Conservation (phyloP, 2,797 vertebrate species). For the Lepus townsendii region DNA sequence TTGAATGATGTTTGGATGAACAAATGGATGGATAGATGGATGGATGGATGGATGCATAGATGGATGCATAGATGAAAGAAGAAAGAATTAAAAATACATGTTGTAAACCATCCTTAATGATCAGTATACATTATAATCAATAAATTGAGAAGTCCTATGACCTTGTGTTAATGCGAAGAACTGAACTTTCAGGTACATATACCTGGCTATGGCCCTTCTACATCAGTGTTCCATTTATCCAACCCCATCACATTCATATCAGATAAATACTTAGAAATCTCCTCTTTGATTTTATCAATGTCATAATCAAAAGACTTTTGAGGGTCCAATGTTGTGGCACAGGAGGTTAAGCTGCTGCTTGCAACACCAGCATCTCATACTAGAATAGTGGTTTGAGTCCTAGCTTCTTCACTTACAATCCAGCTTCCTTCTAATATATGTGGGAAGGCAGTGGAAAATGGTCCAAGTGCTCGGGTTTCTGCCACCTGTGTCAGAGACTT, state of each 20-base stretch:
- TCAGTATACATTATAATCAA: neutral
- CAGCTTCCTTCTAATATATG: no score
- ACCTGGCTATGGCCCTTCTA: neutral
- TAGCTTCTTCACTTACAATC: neutral
- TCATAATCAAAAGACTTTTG: neutral
- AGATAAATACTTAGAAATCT: constrained; percentile 28
- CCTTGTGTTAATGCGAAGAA: constrained; percentile 22
- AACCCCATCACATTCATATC: neutral
- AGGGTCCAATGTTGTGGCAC: no score
- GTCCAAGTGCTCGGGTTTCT: no score
- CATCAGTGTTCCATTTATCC: neutral
- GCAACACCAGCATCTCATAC: no score
- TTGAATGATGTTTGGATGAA: constrained; percentile 11
- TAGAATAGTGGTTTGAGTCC: no score
- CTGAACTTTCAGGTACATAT: neutral
- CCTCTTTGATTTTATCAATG: neutral
- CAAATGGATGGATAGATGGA: neutral
- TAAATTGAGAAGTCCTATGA: neutral
- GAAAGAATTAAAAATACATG: neutral
- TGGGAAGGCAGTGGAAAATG: no score
- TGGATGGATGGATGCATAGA: neutral
- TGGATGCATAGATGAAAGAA: neutral
- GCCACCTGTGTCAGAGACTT: no score
- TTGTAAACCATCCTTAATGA: neutral
- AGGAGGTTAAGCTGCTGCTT: no score